Evolutionary conservation across 2,888 invertebrate genomes (phyloP), one percentile per base, ranked within the genome.

Genomic region (Ferdinandea cuprea): DNA sequence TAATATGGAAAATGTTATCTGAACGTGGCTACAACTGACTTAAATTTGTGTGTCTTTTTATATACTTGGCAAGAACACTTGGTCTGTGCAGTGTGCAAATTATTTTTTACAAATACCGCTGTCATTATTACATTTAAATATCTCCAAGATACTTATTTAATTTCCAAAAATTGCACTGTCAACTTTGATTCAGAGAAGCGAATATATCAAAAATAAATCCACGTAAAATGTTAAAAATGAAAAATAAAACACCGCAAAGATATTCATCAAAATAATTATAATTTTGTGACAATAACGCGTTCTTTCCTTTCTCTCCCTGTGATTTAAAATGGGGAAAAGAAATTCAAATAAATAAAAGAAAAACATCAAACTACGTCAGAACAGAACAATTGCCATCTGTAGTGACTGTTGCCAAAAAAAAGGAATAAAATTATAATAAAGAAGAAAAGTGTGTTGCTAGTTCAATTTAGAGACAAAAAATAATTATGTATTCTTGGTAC

Each of bases 401-500:
- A 40, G 61, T 17, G 50, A 19, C 44, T 19, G 35, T 56, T 65
- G 74, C 76, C 74, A 80, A 80, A 74, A 73, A 72, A 52, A 59
- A 46, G 32, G 19, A n/a, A 3, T 4, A 4, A 35, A 5, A 8
- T 11, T 1, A n/a, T 1, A 3, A 37, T 13, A 37, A 40, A 40
- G 13, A 21, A 48, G 11, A 59, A n/a, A n/a, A n/a, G 21, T 46
- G 35, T 68, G 50, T 65, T 65, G 63, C 58, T 65, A 68, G 54
- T 52, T 59, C 42, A 52, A 42, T 40, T 59, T 50, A 17, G 71
- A 78, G 78, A 78, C 77, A 78, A 63, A 63, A 78, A 72, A 68
- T 83, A 83, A 78, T 78, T 83, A 73, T 68, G 35, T 83, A 78
- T 83, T 72, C 78, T 54, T 52, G 50, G 56, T 50, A 61, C 15